Evolutionary conservation across 2,888 invertebrate species (phyloP).

Genomic region (Nephrotoma appendiculata): DNA sequence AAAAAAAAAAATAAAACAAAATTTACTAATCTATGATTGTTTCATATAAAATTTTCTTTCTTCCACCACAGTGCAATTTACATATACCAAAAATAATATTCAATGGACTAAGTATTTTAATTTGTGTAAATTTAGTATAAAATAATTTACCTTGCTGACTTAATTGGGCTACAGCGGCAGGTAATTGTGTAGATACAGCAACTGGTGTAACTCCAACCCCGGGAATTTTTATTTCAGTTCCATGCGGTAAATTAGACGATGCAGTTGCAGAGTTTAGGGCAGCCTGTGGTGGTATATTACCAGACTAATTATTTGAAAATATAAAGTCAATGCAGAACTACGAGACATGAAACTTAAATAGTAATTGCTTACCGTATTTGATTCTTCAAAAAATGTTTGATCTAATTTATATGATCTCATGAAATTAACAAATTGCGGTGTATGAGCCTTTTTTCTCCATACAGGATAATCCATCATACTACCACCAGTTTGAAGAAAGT

Average conservation of each 20-base stretch:
- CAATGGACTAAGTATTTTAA: neutral
- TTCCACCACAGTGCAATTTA: conserved; percentile 4
- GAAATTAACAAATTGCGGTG: conserved; percentile 58
- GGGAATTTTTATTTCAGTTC: conserved; percentile 43
- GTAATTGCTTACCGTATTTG: neutral
- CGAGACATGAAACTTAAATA: no score
- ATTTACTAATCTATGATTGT: neutral
- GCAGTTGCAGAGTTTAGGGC: conserved; percentile 13
- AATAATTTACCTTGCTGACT: conserved; percentile 38
- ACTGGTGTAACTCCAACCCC: conserved; percentile 43
- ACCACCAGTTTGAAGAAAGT: conserved; percentile 73
- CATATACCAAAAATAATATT: neutral
- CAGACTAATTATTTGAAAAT: neutral
- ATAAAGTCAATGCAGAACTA: neutral
- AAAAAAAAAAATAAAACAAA: neutral
- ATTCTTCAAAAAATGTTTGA: conserved; percentile 27
- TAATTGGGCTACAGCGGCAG: conserved; percentile 46
- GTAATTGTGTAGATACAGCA: conserved; percentile 42
- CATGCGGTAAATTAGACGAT: conserved; percentile 24
- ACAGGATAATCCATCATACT: conserved; percentile 77
- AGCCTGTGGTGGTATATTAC: conserved; percentile 2
- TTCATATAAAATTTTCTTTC: neutral
- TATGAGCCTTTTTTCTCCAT: conserved; percentile 70
- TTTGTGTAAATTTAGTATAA: neutral
- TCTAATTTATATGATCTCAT: conserved; percentile 44